These are phyloP conservation scores for Leucoraja ocellata DNA, from an alignment of 2,797 vertebrate species.

Conservation along the genomic window DNA sequence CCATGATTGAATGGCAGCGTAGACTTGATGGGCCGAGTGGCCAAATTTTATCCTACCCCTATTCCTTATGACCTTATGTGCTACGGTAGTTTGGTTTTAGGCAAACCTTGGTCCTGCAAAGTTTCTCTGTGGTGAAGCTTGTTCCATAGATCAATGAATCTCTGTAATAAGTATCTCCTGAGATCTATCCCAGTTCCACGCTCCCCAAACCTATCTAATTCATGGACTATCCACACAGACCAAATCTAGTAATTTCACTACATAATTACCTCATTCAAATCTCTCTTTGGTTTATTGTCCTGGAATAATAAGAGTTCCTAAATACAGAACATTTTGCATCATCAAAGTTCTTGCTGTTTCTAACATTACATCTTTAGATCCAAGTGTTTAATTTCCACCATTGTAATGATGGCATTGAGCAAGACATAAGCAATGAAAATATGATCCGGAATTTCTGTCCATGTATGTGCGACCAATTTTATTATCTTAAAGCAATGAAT, in stretches of 20 bases:
- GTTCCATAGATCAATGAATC: no score
- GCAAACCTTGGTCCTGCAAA: no score
- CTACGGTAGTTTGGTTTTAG: no score
- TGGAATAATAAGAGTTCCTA: background rate
- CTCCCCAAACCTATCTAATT: slow-evolving; percentile 13
- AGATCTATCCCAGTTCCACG: background rate
- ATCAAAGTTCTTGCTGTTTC: background rate
- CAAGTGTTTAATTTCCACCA: background rate
- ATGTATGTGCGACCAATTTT: background rate
- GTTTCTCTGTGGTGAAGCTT: no score
- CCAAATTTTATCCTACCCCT: no score
- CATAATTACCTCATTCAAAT: slow-evolving; percentile 8
- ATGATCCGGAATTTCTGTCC: background rate
- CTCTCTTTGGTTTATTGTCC: background rate
- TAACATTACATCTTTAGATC: background rate
- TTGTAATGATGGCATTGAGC: background rate
- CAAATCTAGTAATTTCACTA: background rate
- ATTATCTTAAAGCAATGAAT: background rate
- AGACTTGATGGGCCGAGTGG: no score
- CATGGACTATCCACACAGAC: background rate
- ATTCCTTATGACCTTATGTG: no score
- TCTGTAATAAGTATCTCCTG: no score
- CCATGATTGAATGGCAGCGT: no score
- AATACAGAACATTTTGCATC: background rate
- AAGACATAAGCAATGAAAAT: background rate